These are phyloP conservation scores for Acipenser oxyrinchus DNA, from an alignment of 2,797 vertebrate genomes.

Conservation along the genomic window DNA sequence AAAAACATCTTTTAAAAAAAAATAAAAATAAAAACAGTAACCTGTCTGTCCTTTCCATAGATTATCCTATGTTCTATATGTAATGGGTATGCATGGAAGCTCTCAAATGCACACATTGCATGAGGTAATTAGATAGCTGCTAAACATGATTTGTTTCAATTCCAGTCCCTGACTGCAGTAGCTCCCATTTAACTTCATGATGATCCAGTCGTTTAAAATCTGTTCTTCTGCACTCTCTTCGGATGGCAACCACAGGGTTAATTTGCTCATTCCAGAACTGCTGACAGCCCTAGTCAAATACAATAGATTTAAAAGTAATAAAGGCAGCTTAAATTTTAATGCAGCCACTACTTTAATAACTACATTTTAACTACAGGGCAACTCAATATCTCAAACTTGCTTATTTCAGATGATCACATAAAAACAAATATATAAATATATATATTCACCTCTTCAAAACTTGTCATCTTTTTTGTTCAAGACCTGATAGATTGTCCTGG, in stretches of 20 bases:
- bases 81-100: too few species aligned
- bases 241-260: slow-evolving; percentile 54
- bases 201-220: too few species aligned
- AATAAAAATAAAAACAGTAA: too few species aligned
- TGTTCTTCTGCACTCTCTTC: not conserved
- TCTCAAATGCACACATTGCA: too few species aligned
- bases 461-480: slow-evolving; percentile 32
- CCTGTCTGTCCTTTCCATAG: too few species aligned
- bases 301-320: slow-evolving; percentile 65
- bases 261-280: slow-evolving; percentile 49
- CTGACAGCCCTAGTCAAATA: slow-evolving; percentile 57
- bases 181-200: too few species aligned
- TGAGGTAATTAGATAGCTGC: too few species aligned
- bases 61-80: too few species aligned
- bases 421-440: slow-evolving; percentile 22
- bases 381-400: slow-evolving; percentile 48
- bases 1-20: too few species aligned
- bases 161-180: too few species aligned
- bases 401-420: slow-evolving; percentile 55
- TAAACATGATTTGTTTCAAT: too few species aligned
- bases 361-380: slow-evolving; percentile 59
- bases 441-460: slow-evolving; percentile 41
- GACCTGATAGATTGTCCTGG: slow-evolving; percentile 47
- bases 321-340: slow-evolving; percentile 68
- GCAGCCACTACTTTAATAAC: slow-evolving; percentile 54